Evolutionary conservation across 2,797 vertebrate species (phyloP), one percentile per base, ranked within the genome.

Genomic region (Alfaro cultratus): DNA sequence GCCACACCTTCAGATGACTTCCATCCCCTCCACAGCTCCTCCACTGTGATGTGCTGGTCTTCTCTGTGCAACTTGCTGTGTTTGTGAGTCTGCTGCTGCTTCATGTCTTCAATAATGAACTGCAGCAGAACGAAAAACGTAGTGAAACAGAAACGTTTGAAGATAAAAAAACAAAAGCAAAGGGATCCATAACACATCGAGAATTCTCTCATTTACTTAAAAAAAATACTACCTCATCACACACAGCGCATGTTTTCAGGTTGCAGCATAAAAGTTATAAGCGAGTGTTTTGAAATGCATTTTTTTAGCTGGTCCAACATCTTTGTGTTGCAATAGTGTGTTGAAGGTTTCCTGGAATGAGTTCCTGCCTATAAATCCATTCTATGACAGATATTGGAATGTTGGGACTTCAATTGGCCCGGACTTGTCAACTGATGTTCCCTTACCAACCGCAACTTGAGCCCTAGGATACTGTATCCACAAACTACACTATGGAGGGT

Each of bases 91-190:
- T 96, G 96, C 43, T 96, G 95, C 83, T 98, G 97, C 83, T 99
- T 97, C 98, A 99, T 99, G 93, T 99, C 98, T 94, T 99, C 97
- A 90, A 97, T 98, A 51, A 99, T 97, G 92, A 99, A 99, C 98
- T 99, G 87, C 36, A 31, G 43, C 74, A 34, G 75, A 16, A 72
- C 67, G 75, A 31, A 23, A 18, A 41, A 18, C 4, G 21, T 34
- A 70, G 77, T 53, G 1, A 79, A 21, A 18, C 9, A 34, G 9
- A 43, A 7, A 46, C 3, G 21, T 74, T 73, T 72, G 57, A 1
- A 23, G 39, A 47, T 29, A 45, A 71, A n/a, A n/a, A n/a, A n/a
- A n/a, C n/a, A 43, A 26, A 71, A 71, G 26, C 41, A 45, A 45
- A 45, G 26, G 2, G 12, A 29, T 45, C n/a, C 13, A 29, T 23